Conservation (phyloP, 2,113 vertebrate species). For the Misgurnus mizolepis region DNA sequence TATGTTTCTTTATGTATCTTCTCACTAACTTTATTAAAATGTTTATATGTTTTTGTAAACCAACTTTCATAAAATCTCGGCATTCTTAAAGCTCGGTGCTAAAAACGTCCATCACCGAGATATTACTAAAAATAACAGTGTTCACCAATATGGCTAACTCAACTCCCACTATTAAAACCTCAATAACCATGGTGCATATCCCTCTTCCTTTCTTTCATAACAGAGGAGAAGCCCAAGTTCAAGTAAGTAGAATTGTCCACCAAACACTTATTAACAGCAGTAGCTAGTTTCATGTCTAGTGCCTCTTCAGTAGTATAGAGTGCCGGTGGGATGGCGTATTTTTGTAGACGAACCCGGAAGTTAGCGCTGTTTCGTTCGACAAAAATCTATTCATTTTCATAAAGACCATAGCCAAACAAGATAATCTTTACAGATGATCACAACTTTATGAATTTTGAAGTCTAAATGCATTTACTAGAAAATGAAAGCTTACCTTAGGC, state of each 20-base stretch:
- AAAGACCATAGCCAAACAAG: too few species aligned
- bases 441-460: too few species aligned
- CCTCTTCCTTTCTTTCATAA: conserved; percentile 52
- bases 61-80: background rate
- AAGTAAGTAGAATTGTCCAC: conserved; percentile 75
- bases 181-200: conserved; percentile 60
- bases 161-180: background rate
- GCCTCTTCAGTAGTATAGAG: too few species aligned
- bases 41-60: background rate
- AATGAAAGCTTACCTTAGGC: too few species aligned
- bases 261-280: background rate
- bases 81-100: background rate
- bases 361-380: too few species aligned
- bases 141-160: conserved; percentile 28
- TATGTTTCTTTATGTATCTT: conserved; percentile 3
- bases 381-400: too few species aligned
- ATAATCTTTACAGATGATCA: too few species aligned
- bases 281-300: too few species aligned
- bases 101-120: background rate
- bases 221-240: conserved; percentile 87
- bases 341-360: too few species aligned
- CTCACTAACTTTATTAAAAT: conserved; percentile 14
- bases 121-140: conserved; percentile 27
- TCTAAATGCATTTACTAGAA: too few species aligned
- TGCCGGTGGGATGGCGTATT: too few species aligned